Conservation (phyloP, 2,797 vertebrate genomes). For the Triplophysa bombifrons region DNA sequence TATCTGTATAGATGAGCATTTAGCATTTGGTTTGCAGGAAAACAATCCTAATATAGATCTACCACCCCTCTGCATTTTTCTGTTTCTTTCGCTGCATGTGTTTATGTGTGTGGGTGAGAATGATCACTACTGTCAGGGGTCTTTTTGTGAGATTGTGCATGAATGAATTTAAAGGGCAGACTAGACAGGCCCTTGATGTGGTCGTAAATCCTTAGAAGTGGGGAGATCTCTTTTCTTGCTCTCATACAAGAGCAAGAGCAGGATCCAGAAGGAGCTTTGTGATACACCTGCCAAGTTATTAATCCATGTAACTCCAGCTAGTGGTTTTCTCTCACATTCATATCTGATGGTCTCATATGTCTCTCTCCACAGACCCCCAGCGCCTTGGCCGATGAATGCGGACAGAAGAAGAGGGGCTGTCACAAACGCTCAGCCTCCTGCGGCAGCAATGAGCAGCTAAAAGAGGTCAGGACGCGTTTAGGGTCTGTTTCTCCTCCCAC, state of each 20-base stretch:
- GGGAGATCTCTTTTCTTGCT: not conserved
- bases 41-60: not conserved
- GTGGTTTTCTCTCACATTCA: not conserved
- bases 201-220: conserved; percentile 6
- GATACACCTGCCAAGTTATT: not conserved
- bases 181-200: conserved; percentile 12
- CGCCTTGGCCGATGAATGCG: conserved; percentile 85
- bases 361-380: conserved; percentile 80
- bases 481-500: conserved; percentile 36
- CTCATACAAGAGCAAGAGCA: not conserved
- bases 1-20: conserved; percentile 6
- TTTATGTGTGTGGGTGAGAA: not conserved
- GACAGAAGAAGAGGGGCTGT: conserved; percentile 79
- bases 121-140: conserved; percentile 21
- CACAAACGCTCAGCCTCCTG: conserved; percentile 89
- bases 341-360: conserved; percentile 28
- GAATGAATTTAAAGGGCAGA: conserved; percentile 21
- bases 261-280: not conserved
- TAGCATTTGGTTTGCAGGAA: not conserved
- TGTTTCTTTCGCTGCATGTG: not conserved
- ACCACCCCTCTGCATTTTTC: not conserved
- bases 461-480: conserved; percentile 80
- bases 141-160: conserved; percentile 18
- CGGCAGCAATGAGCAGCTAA: conserved; percentile 88
- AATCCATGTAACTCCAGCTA: not conserved